Percentiles rank a stretch among this genome's conserved stretches.
phyloP scores from a whole-genome alignment of 2,797 vertebrate genomes.

The Cossypha caffra region DNA sequence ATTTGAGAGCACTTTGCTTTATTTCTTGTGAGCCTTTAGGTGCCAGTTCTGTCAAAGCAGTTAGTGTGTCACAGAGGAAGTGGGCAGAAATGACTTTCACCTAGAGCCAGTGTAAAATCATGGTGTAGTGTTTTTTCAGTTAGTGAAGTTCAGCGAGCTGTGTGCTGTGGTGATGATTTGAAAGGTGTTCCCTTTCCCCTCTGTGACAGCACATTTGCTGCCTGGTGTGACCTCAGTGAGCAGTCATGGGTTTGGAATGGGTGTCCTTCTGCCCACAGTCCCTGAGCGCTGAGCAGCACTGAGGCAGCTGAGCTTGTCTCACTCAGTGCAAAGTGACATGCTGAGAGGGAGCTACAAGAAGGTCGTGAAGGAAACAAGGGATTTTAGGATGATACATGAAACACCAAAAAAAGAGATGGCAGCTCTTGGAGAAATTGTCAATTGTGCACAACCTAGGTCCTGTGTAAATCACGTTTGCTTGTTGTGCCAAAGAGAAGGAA shows the following conservation, averaged over 20 bases:
- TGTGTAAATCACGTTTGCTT: background rate
- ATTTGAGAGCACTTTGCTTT: constrained; percentile 39
- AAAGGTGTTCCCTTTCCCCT: background rate
- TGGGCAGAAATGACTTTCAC: background rate
- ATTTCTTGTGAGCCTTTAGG: background rate
- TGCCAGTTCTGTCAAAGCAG: background rate
- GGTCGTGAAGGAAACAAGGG: background rate
- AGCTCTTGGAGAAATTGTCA: background rate
- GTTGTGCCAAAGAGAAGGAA: background rate
- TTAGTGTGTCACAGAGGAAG: background rate
- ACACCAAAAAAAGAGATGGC: background rate
- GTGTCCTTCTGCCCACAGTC: background rate
- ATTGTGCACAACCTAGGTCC: rapidly evolving
- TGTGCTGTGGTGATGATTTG: background rate
- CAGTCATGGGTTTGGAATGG: background rate
- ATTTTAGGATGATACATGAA: background rate
- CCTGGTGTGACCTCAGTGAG: background rate
- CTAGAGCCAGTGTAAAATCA: background rate
- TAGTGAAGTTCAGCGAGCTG: background rate
- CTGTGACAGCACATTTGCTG: background rate
- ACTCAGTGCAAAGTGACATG: rapidly evolving
- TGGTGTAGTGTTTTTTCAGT: background rate
- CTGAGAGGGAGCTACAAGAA: background rate
- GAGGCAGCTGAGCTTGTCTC: background rate
- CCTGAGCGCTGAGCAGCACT: background rate